Base-by-base conservation (phyloP, 2,797 vertebrate genomes). In the Ptychobarbus kaznakovi region DNA sequence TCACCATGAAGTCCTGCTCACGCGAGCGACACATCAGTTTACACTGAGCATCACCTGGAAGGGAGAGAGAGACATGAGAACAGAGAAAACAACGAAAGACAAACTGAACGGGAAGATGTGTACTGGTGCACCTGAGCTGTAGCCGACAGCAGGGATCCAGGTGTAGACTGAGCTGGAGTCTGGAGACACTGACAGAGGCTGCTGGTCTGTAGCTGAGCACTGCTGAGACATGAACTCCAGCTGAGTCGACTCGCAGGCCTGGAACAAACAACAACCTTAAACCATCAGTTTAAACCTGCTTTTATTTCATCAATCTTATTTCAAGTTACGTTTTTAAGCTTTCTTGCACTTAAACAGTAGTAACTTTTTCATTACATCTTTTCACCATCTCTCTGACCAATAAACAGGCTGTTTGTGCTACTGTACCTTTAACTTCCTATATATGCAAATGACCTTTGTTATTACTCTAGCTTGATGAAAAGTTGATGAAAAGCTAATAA, bases 201-300 rank as follows among this genome's bases (percentile, higher is more conserved):
- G 91, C 7, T 80, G 3, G 77, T 99, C 91, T 0, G 97, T 99
- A 81, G 93, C 90, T 0, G 96, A 95, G 3, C 98, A 99, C 89
- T 99, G 98, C 77, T 97, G 94, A 0, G 95, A 90, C 96, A 99
- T 97, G 85, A 99, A 99, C 75, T 95, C 95, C 90, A 97, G 89
- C 94, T 99, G 97, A 76, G 92, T 96, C 10, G 5, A 82, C 85
- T 87, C 73, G 84, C 98, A 99, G 78, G 93, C 92, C 98, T 99
- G 86, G 11, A 74, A 87, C 16, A 81, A 72, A 61, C 22, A 72
- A 78, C 53, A 58, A 58, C 56, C 8, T 16, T 66, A 35, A 66
- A 35, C 81, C 22, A 32, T 13, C 6, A 38, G 42, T 74, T 3
- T 2, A 42, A 22, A 38, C 35, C 22, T 25, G 49, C n/a, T 68